A percentile compares a stretch with the other conserved stretches of the same genome.
These are phyloP conservation scores for Prionace glauca DNA, from an alignment of 2,797 vertebrate species.

Conservation along the genomic window DNA sequence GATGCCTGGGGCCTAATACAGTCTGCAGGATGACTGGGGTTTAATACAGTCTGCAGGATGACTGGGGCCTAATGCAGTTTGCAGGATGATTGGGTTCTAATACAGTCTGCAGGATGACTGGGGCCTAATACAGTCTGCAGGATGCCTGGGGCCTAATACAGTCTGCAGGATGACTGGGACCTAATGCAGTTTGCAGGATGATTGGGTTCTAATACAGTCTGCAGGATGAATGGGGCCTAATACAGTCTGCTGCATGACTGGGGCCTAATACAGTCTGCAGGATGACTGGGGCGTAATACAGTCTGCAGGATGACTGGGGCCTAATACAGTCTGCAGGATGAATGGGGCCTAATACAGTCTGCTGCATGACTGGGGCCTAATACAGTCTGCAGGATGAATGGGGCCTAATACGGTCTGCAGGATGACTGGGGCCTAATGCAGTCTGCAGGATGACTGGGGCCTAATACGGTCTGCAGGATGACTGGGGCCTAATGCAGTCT, in stretches of 20 bases:
- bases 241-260: not conserved
- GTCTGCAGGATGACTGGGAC: no score
- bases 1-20: not conserved
- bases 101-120: not conserved
- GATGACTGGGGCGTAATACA: not conserved
- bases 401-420: no score
- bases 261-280: not conserved
- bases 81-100: not conserved
- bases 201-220: not conserved
- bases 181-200: no score
- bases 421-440: not conserved
- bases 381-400: not conserved
- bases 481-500: not conserved
- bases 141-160: no score
- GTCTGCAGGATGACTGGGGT: not conserved
- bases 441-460: no score
- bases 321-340: not conserved
- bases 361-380: not conserved
- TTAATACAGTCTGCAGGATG: not conserved
- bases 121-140: no score
- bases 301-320: not conserved
- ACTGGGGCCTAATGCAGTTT: not conserved
- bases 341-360: no score
- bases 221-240: not conserved
- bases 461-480: no score